Evolutionary conservation across 2,888 invertebrate species (phyloP), one percentile per base, ranked within the genome.

Genomic region (Fabriciana adippe): DNA sequence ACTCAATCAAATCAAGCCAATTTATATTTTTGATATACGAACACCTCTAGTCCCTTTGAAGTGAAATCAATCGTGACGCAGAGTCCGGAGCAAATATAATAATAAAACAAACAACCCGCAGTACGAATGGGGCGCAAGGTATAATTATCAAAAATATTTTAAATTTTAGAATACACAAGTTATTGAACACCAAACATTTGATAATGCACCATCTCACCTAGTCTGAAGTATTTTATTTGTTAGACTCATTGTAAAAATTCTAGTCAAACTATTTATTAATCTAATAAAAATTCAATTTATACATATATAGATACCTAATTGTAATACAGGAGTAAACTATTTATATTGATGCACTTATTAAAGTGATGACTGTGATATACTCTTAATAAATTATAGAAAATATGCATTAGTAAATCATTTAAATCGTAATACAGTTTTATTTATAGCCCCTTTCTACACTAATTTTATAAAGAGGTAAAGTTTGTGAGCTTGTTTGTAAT

Each of bases 291-390:
- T 71, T 75, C 73, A 68, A 71, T 72, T 76, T 76, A 72, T 74
- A 75, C 71, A 71, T 70, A 68, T 59, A 72, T 73, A 71, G 65
- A 57, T 72, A 75, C 64, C 68, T 71, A 69, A 73, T 71, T 74
- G 64, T 75, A 75, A 75, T 74, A 76, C 75, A 76, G 76, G 75
- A 75, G 74, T 81, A 79, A 77, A 79, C 78, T 79, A 80, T 81
- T 82, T 82, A 85, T 81, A 79, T 84, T 85, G 81, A 86, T 84
- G 87, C 89, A 91, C 90, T 90, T 89, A 84, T 81, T 91, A 86
- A 92, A 90, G 89, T 90, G 90, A 88, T 85, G 87, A 92, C 92
- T 92, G 92, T 92, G 92, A 92, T 92, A 92, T 91, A 90, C 87
- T 89, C 87, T 82, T 89, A 87, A 84, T 83, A 79, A 81, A 76